Conservation (phyloP, 1,140 invertebrate genomes). For the Pseudomyrmex cubaensis region DNA sequence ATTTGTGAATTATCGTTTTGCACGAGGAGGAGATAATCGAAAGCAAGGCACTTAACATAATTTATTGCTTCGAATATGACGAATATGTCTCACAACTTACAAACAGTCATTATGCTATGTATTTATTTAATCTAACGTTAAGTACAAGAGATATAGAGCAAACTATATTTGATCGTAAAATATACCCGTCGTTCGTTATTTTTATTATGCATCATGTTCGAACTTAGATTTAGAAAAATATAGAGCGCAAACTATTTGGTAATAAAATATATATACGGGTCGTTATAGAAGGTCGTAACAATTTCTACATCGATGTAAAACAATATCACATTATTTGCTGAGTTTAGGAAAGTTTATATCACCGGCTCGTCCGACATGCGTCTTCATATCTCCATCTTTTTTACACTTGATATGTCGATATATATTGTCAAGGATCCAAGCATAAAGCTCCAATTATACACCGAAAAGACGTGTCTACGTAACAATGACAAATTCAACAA, state of each 20-base stretch:
- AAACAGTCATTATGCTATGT: background rate
- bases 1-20: background rate
- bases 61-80: constrained; percentile 11
- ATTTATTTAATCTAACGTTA: background rate
- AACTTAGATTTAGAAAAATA: constrained; percentile 39
- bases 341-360: constrained; percentile 37
- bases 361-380: constrained; percentile 1
- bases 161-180: constrained; percentile 18
- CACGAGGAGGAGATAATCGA: background rate
- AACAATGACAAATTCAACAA: constrained; percentile 52
- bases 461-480: constrained; percentile 34
- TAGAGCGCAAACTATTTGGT: constrained; percentile 45
- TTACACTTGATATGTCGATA: constrained; percentile 44
- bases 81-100: background rate
- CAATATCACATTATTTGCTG: constrained; percentile 44
- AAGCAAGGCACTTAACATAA: constrained; percentile 24
- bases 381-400: background rate
- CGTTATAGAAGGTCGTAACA: constrained; percentile 7
- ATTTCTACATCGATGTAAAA: constrained; percentile 51
- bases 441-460: constrained; percentile 35
- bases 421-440: constrained; percentile 52
- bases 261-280: constrained; percentile 47
- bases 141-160: constrained; percentile 1
- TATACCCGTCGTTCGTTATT: background rate
- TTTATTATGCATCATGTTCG: background rate